Base-by-base conservation (phyloP, 2,113 vertebrate species). In the Sebastes schlegelii region DNA sequence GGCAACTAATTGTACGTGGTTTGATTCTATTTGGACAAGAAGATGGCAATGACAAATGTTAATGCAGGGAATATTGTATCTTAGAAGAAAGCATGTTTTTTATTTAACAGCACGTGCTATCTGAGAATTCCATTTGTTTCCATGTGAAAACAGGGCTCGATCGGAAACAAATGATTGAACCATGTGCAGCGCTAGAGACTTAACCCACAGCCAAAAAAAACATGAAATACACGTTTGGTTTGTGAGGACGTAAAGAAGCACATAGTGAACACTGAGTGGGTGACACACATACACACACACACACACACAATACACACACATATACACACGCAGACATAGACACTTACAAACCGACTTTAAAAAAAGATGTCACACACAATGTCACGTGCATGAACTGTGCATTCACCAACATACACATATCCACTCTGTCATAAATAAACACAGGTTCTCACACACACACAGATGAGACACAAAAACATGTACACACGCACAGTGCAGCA, bases 41-140 rank as follows among this genome's bases (percentile, higher is more conserved):
- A 86, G 87, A 88, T 84, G 80, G 74, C 49, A 34, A 65, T 2
- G 49, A 66, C 83, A 86, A 88, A 80, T 77, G 80, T 74, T 49
- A 48, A 26, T 1, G 2, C 34, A 52, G 55, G 23, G 45, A 43
- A 71, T 23, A 40, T 48, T 17, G 19, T 16, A 42, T 61, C n/a
- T 49, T n/a, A 12, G 8, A 40, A 46, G 17, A 72, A 77, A 23
- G 7, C 14, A 5, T 4, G 17, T 5, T 16, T 74, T 57, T 55
- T 21, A n/a, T 74, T 67, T 45, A 21, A 21, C 46, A 71, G n/a
- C 72, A 43, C 48, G 9, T 1, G 1, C 17, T 2, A 26, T 43
- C 21, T 23, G 21, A 26, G 3, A 26, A 26, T 26, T 26, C 2
- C n/a, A 17, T 42, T 68, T 13, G 16, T 46, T 16, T 48, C 57